Base-by-base conservation (phyloP, 2,888 invertebrate species). In the Latrodectus hesperus region DNA sequence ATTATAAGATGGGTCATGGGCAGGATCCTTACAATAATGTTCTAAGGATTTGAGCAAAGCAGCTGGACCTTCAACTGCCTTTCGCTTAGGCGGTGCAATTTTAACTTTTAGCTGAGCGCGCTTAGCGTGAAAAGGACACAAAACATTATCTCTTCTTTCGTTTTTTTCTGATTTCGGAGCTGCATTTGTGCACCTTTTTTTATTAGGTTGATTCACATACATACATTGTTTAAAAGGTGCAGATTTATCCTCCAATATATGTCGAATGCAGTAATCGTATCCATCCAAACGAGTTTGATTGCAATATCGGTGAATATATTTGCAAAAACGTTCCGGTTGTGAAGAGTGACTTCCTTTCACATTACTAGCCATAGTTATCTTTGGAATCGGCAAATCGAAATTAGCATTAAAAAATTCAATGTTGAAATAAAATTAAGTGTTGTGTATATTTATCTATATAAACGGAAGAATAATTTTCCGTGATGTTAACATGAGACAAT, bases 141-240 rank as follows among this genome's bases (percentile, higher is more conserved):
- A 94, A 26, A 95, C 95, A 73, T 91, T 64, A 17, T 87, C 86
- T 9, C 81, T 38, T 93, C 94, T 94, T 90, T 96, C 96, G 91
- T 95, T 95, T 91, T 94, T 95, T 84, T 96, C 96, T 68, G 94
- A 93, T 91, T 94, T 95, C 0, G 95, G 95, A 3, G 96, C 96
- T 0, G 97, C 95, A 91, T 95, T 94, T n/a, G 94, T 93, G 91
- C 98, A 98, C 89, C 96, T 94, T 90, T 95, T 95, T 0, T 95
- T 95, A 89, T 95, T 96, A 78, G 94, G 94, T 52, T 94, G 90
- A 92, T 94, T 94, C 89, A 95, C 93, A 92, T 94, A 95, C 0
- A 94, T 93, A 91, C 98, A 99, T 90, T 96, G 96, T 89, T 95
- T 95, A 92, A 95, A 99, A 0, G 97, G 97, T 0, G 98, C 96